phyloP scores from a whole-genome alignment of 2,113 vertebrate species.

The Eira barbara region DNA sequence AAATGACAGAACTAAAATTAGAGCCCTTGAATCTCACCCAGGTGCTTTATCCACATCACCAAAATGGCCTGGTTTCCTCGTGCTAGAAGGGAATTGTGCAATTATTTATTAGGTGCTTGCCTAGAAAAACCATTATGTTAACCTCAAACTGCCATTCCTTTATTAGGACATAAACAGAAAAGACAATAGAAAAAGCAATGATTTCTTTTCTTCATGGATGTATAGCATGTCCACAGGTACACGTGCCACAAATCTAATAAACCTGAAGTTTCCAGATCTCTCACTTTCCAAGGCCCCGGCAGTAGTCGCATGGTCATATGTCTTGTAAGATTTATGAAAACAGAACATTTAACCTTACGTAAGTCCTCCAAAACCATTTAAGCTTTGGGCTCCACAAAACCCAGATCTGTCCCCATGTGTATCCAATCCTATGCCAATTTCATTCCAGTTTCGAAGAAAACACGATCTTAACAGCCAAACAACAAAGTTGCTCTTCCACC shows the following conservation, averaged over 20 bases:
- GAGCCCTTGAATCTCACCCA: conserved; percentile 40
- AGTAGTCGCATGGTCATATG: neutral
- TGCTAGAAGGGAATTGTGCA: conserved; percentile 6
- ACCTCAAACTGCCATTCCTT: conserved; percentile 71
- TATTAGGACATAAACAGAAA: conserved; percentile 62
- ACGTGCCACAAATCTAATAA: neutral
- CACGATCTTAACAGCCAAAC: neutral
- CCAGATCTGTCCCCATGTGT: neutral
- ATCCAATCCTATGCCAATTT: neutral
- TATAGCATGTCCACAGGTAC: neutral
- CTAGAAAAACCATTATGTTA: conserved; percentile 61
- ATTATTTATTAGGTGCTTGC: conserved; percentile 65
- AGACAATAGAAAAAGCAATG: conserved; percentile 38
- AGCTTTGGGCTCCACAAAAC: neutral
- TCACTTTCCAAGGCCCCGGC: neutral
- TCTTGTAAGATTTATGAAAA: neutral
- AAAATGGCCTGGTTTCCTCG: conserved; percentile 57
- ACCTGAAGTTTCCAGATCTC: neutral
- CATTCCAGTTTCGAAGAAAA: neutral
- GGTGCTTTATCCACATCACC: conserved; percentile 55
- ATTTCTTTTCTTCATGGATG: neutral
- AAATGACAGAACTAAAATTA: conserved; percentile 66
- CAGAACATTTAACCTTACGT: neutral
- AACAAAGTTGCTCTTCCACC: neutral
- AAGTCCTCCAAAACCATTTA: neutral